phyloP scores from a whole-genome alignment of 2,888 invertebrate species.

The Brenthis hecate region DNA sequence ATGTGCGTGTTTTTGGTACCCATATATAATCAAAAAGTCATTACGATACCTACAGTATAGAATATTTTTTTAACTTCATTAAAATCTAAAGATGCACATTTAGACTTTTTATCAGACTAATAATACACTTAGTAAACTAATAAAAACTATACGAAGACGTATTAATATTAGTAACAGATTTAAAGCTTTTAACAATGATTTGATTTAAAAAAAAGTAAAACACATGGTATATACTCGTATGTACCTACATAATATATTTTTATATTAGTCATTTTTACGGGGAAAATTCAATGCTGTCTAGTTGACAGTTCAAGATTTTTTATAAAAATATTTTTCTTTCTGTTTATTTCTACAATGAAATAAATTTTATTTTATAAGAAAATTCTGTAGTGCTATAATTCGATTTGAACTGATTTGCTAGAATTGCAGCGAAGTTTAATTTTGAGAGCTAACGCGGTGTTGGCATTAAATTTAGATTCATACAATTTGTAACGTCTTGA shows the following conservation, averaged over 20 bases:
- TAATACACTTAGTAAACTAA: not conserved
- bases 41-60: slow-evolving; percentile 22
- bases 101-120: not conserved
- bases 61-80: slow-evolving; percentile 5
- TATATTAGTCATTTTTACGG: no score
- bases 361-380: slow-evolving; percentile 19
- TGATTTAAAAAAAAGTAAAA: no score
- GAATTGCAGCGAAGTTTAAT: slow-evolving; percentile 41
- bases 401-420: slow-evolving; percentile 33
- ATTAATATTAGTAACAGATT: no score
- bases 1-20: slow-evolving; percentile 29
- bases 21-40: slow-evolving; percentile 38
- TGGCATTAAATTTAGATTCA: slow-evolving; percentile 48
- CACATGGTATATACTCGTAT: no score
- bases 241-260: no score
- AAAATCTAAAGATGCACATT: not conserved
- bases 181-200: no score
- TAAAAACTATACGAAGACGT: no score
- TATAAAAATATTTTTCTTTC: not conserved
- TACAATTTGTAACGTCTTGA: slow-evolving; percentile 42
- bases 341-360: not conserved
- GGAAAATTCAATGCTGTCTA: no score
- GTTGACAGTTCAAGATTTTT: not conserved
- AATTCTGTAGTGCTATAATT: slow-evolving; percentile 32
- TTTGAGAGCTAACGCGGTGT: slow-evolving; percentile 47